These are phyloP conservation scores for Dynastes hyllus DNA, from an alignment of 2,888 invertebrate species.

Conservation along the genomic window DNA sequence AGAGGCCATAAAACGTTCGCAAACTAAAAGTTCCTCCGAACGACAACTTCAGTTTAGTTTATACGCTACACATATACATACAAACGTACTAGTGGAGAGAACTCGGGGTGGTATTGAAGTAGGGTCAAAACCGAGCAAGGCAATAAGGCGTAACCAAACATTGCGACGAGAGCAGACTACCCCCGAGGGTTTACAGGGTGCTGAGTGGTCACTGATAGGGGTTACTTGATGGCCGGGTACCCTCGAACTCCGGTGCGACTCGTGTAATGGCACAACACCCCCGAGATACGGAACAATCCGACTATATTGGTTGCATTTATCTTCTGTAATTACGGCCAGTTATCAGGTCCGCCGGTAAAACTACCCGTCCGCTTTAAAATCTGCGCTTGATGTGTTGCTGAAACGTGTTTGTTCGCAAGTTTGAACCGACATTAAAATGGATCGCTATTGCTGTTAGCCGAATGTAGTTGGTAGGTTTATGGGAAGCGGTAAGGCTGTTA, in stretches of 20 bases:
- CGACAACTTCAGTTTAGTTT: slow-evolving; percentile 49
- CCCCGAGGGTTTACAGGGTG: slow-evolving; percentile 66
- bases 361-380: slow-evolving; percentile 32
- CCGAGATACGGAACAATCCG: slow-evolving; percentile 52
- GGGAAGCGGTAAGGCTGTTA: neutral
- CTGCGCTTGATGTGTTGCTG: slow-evolving; percentile 26
- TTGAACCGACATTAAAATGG: slow-evolving; percentile 35
- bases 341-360: slow-evolving; percentile 48
- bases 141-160: slow-evolving; percentile 71
- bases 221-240: slow-evolving; percentile 56
- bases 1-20: slow-evolving; percentile 1
- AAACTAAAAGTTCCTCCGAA: slow-evolving; percentile 52
- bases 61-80: slow-evolving; percentile 48
- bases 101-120: slow-evolving; percentile 55
- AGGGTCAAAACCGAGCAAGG: slow-evolving; percentile 62
- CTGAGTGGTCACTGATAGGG: slow-evolving; percentile 67
- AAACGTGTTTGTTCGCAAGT: slow-evolving; percentile 32
- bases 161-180: slow-evolving; percentile 66
- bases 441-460: slow-evolving; percentile 9
- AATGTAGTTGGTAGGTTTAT: neutral
- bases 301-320: slow-evolving; percentile 56
- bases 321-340: slow-evolving; percentile 53
- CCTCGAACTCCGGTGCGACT: slow-evolving; percentile 52
- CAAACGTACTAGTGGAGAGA: neutral
- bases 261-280: slow-evolving; percentile 55